phyloP scores from a whole-genome alignment of 2,113 vertebrate species.

The Platycercus adscitus region DNA sequence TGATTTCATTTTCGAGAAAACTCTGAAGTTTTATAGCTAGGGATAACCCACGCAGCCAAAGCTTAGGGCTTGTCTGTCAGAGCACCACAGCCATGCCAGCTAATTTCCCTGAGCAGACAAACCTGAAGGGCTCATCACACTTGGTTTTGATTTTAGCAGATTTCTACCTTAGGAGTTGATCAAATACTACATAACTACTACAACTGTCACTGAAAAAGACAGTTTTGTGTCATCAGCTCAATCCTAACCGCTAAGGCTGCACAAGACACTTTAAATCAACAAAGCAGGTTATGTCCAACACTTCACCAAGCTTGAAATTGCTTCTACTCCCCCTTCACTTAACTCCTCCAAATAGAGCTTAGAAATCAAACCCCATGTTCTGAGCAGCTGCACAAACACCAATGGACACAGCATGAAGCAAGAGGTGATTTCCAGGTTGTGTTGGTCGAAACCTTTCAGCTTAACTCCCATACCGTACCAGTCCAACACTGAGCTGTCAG shows the following conservation, averaged over 20 bases:
- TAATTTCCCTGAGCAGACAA: neutral
- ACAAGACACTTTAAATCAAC: neutral
- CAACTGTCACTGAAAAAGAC: neutral
- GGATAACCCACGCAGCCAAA: neutral
- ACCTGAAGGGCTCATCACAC: neutral
- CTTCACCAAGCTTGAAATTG: neutral
- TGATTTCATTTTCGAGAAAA: neutral
- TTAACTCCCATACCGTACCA: neutral
- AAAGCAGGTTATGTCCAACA: neutral
- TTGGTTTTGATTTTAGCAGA: neutral
- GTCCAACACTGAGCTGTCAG: neutral
- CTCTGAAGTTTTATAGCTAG: slow-evolving; percentile 2
- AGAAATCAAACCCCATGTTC: neutral
- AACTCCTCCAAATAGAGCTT: neutral
- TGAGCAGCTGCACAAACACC: neutral
- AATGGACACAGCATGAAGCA: neutral
- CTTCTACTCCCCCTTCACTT: neutral
- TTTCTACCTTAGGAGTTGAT: neutral
- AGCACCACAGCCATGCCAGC: neutral
- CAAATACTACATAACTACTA: neutral
- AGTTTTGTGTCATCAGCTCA: neutral
- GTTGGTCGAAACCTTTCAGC: neutral
- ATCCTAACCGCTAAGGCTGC: neutral
- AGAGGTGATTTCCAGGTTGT: neutral
- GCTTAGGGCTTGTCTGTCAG: neutral